A percentile compares a stretch with the other conserved stretches of the same genome.
These are phyloP conservation scores for Myoxocephalus aenaeus DNA, from an alignment of 2,797 vertebrate genomes.

Conservation along the genomic window DNA sequence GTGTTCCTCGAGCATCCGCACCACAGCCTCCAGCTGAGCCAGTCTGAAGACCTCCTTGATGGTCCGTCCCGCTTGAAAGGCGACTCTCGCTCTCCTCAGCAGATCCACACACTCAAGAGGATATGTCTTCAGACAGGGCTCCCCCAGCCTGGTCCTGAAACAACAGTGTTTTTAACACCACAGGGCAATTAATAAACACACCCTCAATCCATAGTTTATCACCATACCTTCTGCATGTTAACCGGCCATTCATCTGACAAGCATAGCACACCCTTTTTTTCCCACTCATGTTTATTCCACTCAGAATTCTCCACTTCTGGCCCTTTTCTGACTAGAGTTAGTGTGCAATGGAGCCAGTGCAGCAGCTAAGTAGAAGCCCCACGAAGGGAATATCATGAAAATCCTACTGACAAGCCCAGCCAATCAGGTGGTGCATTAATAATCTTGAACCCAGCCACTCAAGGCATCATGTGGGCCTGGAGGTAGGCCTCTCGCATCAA, in stretches of 20 bases:
- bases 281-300: slow-evolving; percentile 59
- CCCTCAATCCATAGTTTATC: not conserved
- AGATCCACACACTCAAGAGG: slow-evolving; percentile 71
- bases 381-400: slow-evolving; percentile 38
- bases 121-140: slow-evolving; percentile 71
- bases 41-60: slow-evolving; percentile 74
- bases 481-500: too few relatives aligned
- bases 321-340: slow-evolving; percentile 38
- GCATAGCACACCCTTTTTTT: slow-evolving; percentile 60
- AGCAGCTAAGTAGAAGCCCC: slow-evolving; percentile 37
- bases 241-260: slow-evolving; percentile 72
- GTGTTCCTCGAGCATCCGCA: slow-evolving; percentile 81
- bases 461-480: not conserved
- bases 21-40: slow-evolving; percentile 80
- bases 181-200: slow-evolving; percentile 3
- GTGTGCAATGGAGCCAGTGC: slow-evolving; percentile 36
- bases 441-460: not conserved
- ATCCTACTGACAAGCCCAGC: slow-evolving; percentile 42
- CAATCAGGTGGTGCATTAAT: slow-evolving; percentile 63
- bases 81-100: slow-evolving; percentile 75
- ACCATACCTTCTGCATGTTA: slow-evolving; percentile 73
- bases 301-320: slow-evolving; percentile 24
- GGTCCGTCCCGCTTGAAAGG: slow-evolving; percentile 77
- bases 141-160: slow-evolving; percentile 77
- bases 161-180: slow-evolving; percentile 10